Percentiles rank a stretch among this genome's conserved stretches.
phyloP scores from a whole-genome alignment of 92 coral and sea anemone species.

The Chrysogorgia sp. region DNA sequence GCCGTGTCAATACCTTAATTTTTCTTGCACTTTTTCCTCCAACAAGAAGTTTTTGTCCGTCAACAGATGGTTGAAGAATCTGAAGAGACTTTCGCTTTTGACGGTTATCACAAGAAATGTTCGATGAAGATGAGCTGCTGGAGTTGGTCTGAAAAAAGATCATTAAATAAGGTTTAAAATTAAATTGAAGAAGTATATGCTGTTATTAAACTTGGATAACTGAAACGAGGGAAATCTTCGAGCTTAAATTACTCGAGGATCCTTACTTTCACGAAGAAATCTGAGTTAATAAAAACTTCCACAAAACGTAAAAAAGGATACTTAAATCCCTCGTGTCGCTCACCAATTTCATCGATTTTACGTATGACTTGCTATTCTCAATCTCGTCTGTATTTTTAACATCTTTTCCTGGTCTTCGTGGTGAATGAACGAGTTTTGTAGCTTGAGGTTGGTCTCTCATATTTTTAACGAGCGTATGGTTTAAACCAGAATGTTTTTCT shows the following conservation, averaged over 20 bases:
- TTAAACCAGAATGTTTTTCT: slow-evolving; percentile 72
- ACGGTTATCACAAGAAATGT: background rate
- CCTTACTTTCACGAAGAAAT: too few species aligned
- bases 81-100: slow-evolving; percentile 80
- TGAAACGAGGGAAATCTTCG: background rate
- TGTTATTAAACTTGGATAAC: background rate
- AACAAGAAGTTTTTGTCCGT: slow-evolving; percentile 80
- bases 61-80: slow-evolving; percentile 88
- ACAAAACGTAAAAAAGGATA: background rate
- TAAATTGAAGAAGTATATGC: background rate
- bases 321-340: background rate
- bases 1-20: slow-evolving; percentile 50
- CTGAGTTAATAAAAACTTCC: too few species aligned
- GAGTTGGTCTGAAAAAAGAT: slow-evolving; percentile 26
- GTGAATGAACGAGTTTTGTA: slow-evolving; percentile 71
- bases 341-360: slow-evolving; percentile 43
- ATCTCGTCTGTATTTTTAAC: slow-evolving; percentile 20
- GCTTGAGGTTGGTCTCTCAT: slow-evolving; percentile 90
- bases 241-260: too few species aligned
- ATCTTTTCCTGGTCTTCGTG: slow-evolving; percentile 64
- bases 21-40: slow-evolving; percentile 69
- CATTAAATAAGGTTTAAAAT: background rate
- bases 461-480: slow-evolving; percentile 66
- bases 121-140: slow-evolving; percentile 8
- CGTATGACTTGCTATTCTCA: slow-evolving; percentile 25